A percentile compares a stretch with the other conserved stretches of the same genome.
phyloP scores from a whole-genome alignment of 2,888 invertebrate species.

The Rhogogaster chlorosoma region DNA sequence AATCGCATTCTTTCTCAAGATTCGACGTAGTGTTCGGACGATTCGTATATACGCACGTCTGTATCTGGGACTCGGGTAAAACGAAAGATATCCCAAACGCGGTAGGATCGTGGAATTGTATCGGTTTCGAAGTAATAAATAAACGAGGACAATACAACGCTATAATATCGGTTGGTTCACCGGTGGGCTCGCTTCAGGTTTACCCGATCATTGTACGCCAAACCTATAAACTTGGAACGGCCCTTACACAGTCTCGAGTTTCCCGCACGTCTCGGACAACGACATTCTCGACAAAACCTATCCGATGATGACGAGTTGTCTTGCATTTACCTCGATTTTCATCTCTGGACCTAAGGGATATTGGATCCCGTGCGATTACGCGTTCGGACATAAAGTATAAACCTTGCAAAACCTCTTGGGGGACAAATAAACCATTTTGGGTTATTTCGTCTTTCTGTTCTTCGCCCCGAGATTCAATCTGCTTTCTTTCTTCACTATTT shows the following conservation, averaged over 20 bases:
- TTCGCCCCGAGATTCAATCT: not conserved
- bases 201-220: conserved; percentile 29
- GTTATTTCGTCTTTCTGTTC: conserved; percentile 18
- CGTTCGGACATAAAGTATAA: conserved; percentile 13
- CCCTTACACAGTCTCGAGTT: conserved; percentile 22
- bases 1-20: conserved; percentile 6
- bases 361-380: conserved; percentile 38
- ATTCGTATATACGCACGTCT: not conserved
- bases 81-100: conserved; percentile 4
- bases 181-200: conserved; percentile 31
- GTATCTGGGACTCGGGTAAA: not conserved
- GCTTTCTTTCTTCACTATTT: not conserved
- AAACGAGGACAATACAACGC: conserved; percentile 64
- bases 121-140: conserved; percentile 62
- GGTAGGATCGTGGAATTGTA: conserved; percentile 58
- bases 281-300: conserved; percentile 19
- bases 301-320: conserved; percentile 45
- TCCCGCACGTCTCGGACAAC: conserved; percentile 4
- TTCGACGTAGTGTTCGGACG: not conserved
- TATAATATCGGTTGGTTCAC: conserved; percentile 43
- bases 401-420: not conserved
- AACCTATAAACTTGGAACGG: conserved; percentile 39
- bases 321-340: conserved; percentile 40
- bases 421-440: not conserved
- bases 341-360: conserved; percentile 22